A percentile compares a stretch with the other conserved stretches of the same genome.
These are phyloP conservation scores for Melanogrammus aeglefinus DNA, from an alignment of 2,797 vertebrate species.

Conservation along the genomic window DNA sequence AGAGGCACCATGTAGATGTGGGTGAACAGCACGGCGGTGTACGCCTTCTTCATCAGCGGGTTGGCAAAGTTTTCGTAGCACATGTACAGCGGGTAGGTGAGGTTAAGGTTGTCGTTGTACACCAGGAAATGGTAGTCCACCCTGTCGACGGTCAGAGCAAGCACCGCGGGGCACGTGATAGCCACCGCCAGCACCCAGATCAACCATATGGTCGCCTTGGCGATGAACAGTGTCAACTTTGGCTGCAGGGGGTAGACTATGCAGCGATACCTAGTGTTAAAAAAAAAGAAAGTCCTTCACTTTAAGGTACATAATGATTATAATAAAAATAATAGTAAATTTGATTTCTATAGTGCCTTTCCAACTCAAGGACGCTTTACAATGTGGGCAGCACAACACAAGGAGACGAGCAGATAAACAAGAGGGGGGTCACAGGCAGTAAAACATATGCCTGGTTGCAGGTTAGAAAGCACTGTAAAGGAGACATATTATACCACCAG, in stretches of 20 bases:
- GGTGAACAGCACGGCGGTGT: constrained; percentile 76
- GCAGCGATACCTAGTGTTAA: constrained; percentile 70
- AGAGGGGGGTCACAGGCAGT: too few relatives aligned
- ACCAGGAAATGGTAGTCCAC: constrained; percentile 73
- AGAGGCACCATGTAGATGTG: constrained; percentile 78
- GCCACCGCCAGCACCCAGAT: constrained; percentile 75
- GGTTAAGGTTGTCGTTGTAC: constrained; percentile 63
- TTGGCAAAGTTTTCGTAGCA: constrained; percentile 79
- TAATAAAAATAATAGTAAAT: too few relatives aligned
- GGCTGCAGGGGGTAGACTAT: constrained; percentile 78
- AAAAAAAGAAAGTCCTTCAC: constrained; percentile 1
- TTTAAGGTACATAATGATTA: too few relatives aligned
- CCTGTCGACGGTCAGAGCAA: constrained; percentile 70
- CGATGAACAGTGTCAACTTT: constrained; percentile 69
- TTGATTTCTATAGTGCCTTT: too few relatives aligned
- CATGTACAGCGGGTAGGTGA: constrained; percentile 67
- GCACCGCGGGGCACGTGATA: constrained; percentile 77
- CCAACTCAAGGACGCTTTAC: too few relatives aligned
- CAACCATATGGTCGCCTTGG: constrained; percentile 70
- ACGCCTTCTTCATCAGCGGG: constrained; percentile 75
- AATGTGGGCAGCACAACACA: too few relatives aligned
- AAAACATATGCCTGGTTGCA: too few relatives aligned
- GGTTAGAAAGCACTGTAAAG: too few relatives aligned
- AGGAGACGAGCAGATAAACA: too few relatives aligned
- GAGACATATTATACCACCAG: too few relatives aligned